These are phyloP conservation scores for Stegostoma tigrinum DNA, from an alignment of 2,113 vertebrate species.

Conservation along the genomic window DNA sequence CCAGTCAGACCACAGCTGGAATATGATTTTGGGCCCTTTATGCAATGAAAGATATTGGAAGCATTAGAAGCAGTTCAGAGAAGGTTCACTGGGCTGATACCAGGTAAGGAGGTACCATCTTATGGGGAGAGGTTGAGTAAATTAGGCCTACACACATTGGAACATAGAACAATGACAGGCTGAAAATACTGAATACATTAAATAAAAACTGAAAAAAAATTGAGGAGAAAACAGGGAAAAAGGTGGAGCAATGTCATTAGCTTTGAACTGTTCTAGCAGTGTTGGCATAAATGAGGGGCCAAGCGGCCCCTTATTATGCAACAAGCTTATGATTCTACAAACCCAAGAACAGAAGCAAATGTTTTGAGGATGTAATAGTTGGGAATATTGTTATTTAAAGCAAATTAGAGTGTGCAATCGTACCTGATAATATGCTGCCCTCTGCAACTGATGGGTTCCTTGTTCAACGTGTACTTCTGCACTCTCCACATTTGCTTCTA, in stretches of 20 bases:
- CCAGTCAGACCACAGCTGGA: too few relatives aligned
- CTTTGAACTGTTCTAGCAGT: neutral
- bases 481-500: slow-evolving; percentile 92
- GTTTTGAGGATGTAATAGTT: neutral
- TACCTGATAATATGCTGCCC: slow-evolving; percentile 88
- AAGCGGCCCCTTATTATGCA: neutral
- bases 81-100: too few relatives aligned
- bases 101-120: too few relatives aligned
- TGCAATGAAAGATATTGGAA: too few relatives aligned
- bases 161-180: neutral
- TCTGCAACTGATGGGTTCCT: slow-evolving; percentile 82
- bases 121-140: too few relatives aligned
- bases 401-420: slow-evolving; percentile 33
- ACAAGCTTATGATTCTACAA: neutral
- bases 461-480: slow-evolving; percentile 88
- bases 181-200: neutral
- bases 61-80: too few relatives aligned
- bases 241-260: too few relatives aligned
- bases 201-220: too few relatives aligned
- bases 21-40: too few relatives aligned
- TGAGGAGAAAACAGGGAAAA: too few relatives aligned
- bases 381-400: slow-evolving; percentile 35
- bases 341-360: neutral
- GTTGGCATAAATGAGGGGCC: neutral
- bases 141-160: too few relatives aligned